phyloP scores from a whole-genome alignment of 2,113 vertebrate species.

The Cynoglossus semilaevis region DNA sequence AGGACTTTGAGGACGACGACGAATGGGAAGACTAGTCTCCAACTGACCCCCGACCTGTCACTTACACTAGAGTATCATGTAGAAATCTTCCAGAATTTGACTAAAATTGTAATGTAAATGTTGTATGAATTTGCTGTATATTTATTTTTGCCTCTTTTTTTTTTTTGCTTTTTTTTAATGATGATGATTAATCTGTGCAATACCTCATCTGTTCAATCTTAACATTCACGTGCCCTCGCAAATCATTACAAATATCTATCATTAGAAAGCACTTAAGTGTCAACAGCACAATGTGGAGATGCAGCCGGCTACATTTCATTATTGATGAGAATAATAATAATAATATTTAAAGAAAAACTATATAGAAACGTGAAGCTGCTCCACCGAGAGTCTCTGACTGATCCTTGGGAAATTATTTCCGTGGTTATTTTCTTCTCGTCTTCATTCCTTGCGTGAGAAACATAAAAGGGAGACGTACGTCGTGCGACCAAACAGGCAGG shows the following conservation, averaged over 20 bases:
- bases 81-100: conserved; percentile 84
- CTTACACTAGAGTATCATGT: conserved; percentile 84
- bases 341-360: background rate
- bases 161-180: conserved; percentile 76
- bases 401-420: conserved; percentile 14
- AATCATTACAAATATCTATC: conserved; percentile 65
- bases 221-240: conserved; percentile 75
- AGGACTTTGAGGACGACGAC: conserved; percentile 98
- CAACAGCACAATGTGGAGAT: conserved; percentile 25
- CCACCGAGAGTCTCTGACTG: background rate
- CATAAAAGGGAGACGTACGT: conserved; percentile 74
- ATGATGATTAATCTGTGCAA: conserved; percentile 95
- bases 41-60: conserved; percentile 54
- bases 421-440: conserved; percentile 47
- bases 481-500: conserved; percentile 53
- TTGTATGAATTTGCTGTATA: conserved; percentile 94
- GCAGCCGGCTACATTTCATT: conserved; percentile 13
- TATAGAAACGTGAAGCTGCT: conserved; percentile 13
- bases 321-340: background rate
- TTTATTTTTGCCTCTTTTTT: conserved; percentile 94
- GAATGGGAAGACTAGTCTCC: conserved; percentile 94
- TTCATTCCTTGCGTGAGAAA: conserved; percentile 76
- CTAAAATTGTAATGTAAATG: conserved; percentile 93
- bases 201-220: conserved; percentile 97
- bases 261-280: conserved; percentile 43